Evolutionary conservation across 2,113 vertebrate species (phyloP), one percentile per base, ranked within the genome.

Genomic region (Sylvilagus bachmani): DNA sequence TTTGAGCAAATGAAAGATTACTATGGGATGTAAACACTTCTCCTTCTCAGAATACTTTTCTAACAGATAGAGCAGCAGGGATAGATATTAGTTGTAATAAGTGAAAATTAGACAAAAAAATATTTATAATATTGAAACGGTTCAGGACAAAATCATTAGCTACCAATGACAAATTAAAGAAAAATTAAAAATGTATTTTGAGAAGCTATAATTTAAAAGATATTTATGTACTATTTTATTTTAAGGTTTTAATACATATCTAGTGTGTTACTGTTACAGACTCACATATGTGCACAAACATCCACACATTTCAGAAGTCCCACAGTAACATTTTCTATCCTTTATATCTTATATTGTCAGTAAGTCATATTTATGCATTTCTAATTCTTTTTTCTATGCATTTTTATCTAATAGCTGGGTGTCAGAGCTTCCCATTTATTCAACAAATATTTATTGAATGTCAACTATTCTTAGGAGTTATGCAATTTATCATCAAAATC

Each of bases 311-410:
- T 51, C 17, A 44, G 11, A 5, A 53, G 11, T 58, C 22, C 17
- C 67, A 1, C 49, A 89, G 73, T 53, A 87, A 12, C 16, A 21
- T 83, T 58, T 83, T 82, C n/a, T 74, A 79, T 1, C 22, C 19
- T 86, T 85, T 64, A 11, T 87, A 75, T 36, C 51, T 69, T 71
- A 36, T 80, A n/a, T n/a, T 92, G 29, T 86, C n/a, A 73, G 25
- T 61, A 27, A 61, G 29, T 19, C 71, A 79, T 1, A 62, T 10
- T 1, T 29, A 16, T 61, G 6, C 24, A 73, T 22, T 82, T 74
- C 27, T 69, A 62, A 88, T 62, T 53, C 1, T 13, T 84, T 82
- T 91, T 67, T 33, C 19, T 62, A 64, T n/a, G 53, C 0, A 24
- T 33, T 31, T 67, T 96, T 79, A 58, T 17, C 16, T 80, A 80